Conservation (phyloP, 1,140 invertebrate species). For the Macrobrachium rosenbergii region DNA sequence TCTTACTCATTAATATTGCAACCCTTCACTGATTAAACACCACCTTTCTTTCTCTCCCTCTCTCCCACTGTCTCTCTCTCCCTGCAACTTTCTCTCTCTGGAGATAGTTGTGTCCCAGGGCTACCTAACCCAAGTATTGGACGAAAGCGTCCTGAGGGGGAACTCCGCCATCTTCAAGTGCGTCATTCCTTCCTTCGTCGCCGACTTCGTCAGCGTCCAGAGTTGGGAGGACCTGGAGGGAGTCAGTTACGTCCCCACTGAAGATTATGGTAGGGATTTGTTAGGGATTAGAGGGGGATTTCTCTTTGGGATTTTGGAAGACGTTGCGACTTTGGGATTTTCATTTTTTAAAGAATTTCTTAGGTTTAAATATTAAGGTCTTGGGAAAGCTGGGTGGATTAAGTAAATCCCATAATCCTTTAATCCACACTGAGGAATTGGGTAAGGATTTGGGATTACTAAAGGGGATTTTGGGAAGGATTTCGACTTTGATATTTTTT, state of each 20-base stretch:
- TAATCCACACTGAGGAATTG: too few species aligned
- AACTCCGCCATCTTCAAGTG: conserved; percentile 93
- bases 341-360: too few species aligned
- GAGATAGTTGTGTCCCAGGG: conserved; percentile 66
- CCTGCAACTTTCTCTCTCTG: not conserved
- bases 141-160: conserved; percentile 74
- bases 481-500: too few species aligned
- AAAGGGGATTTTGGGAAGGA: too few species aligned
- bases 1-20: not conserved
- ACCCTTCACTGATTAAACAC: not conserved
- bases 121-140: conserved; percentile 69
- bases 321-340: too few species aligned
- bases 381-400: too few species aligned
- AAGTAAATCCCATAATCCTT: too few species aligned
- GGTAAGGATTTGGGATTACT: too few species aligned
- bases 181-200: conserved; percentile 90
- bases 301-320: too few species aligned
- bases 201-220: conserved; percentile 78
- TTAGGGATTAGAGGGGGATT: too few species aligned
- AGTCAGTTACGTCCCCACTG: conserved; percentile 75
- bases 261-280: conserved; percentile 55
- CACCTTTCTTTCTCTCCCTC: not conserved
- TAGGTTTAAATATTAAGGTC: too few species aligned
- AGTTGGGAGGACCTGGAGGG: conserved; percentile 85
- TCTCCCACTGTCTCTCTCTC: not conserved